These are phyloP conservation scores for Pandion haliaetus DNA, from an alignment of 2,113 vertebrate genomes.

Conservation along the genomic window DNA sequence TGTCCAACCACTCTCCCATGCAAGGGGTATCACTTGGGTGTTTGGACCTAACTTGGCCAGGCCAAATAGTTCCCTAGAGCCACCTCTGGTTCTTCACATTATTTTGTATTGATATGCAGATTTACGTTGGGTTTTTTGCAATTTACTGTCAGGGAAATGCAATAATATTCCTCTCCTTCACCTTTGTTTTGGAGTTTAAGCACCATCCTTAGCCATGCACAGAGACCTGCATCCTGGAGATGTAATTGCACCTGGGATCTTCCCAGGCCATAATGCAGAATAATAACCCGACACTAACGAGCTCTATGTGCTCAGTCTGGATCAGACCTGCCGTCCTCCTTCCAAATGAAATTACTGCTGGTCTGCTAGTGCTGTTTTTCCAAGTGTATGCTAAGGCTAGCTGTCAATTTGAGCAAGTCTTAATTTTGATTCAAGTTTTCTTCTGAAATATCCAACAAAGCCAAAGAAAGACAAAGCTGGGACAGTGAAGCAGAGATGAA, in stretches of 20 bases:
- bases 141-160: background rate
- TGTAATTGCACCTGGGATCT: background rate
- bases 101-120: rapidly evolving
- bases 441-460: background rate
- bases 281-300: background rate
- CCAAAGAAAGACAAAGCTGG: background rate
- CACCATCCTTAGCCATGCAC: background rate
- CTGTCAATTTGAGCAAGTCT: background rate
- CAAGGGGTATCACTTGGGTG: background rate
- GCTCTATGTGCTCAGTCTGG: background rate
- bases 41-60: background rate
- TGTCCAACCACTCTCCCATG: background rate
- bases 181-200: background rate
- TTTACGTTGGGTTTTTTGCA: background rate
- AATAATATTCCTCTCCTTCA: background rate
- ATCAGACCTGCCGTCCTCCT: background rate
- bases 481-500: background rate
- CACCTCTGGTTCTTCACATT: background rate
- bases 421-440: background rate
- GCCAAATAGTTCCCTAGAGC: background rate
- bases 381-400: background rate
- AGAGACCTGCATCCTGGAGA: background rate
- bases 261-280: background rate
- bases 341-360: background rate
- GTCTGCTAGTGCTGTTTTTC: background rate